These are phyloP conservation scores for human (Homo sapiens) DNA, from an alignment of 2,113 vertebrate genomes.

Conservation along the genomic window DNA sequence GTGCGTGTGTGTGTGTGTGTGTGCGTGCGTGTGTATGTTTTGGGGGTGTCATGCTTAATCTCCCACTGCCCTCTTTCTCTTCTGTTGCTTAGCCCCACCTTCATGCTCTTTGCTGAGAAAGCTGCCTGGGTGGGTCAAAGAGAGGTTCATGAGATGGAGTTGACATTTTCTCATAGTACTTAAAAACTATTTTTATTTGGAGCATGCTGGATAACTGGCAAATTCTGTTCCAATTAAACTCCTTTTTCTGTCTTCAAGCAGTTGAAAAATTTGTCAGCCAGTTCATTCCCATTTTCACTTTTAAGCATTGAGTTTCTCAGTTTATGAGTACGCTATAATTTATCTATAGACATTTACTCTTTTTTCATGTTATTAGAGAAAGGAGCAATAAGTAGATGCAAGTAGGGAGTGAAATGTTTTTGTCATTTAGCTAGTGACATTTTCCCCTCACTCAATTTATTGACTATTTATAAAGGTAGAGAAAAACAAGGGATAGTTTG, in stretches of 20 bases:
- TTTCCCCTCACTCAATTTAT: background rate
- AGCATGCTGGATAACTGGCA: background rate
- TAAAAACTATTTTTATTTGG: background rate
- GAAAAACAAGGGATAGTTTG: background rate
- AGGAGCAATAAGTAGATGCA: background rate
- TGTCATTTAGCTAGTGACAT: background rate
- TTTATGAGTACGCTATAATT: background rate
- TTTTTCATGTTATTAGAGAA: background rate
- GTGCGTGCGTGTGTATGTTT: background rate
- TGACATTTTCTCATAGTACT: background rate
- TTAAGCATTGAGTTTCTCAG: background rate
- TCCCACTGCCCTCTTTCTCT: accelerated
- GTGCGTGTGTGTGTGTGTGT: background rate
- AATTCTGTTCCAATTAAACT: background rate
- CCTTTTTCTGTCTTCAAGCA: background rate
- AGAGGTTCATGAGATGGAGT: background rate
- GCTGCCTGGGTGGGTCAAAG: background rate
- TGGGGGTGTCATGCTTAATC: background rate
- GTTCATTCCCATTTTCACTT: background rate
- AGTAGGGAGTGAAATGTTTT: background rate
- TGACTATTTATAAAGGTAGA: background rate
- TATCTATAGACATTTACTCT: background rate
- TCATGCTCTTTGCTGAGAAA: background rate
- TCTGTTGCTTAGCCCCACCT: background rate
- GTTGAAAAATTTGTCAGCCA: background rate